These are phyloP conservation scores for Karalla daura DNA, from an alignment of 2,797 vertebrate genomes.

Conservation along the genomic window DNA sequence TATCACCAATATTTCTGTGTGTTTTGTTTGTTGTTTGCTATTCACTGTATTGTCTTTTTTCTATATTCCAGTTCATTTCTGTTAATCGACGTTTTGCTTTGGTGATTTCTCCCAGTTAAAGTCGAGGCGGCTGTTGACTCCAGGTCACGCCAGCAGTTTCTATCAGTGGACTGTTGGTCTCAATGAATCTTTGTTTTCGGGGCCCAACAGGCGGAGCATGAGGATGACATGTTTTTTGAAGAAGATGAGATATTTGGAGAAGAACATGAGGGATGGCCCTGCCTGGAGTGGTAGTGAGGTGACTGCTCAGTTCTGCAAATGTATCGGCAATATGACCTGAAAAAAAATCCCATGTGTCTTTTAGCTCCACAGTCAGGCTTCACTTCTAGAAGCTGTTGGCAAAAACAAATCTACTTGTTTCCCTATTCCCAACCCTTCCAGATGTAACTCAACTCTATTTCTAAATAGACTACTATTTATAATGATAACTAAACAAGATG, in stretches of 20 bases:
- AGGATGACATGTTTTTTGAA: slow-evolving; percentile 83
- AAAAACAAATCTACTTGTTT: no score
- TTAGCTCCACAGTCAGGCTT: background rate
- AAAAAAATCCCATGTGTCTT: background rate
- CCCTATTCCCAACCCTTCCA: no score
- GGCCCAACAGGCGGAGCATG: slow-evolving; percentile 78
- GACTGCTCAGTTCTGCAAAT: slow-evolving; percentile 67
- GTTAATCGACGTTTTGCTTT: slow-evolving; percentile 31
- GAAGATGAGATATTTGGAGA: slow-evolving; percentile 82
- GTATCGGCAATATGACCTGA: slow-evolving; percentile 23
- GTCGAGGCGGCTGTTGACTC: slow-evolving; percentile 29
- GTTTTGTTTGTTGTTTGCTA: slow-evolving; percentile 48
- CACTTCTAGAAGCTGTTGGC: background rate
- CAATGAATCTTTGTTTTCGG: slow-evolving; percentile 76
- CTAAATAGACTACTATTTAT: background rate
- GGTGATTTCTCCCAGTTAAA: slow-evolving; percentile 28
- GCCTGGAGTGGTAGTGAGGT: slow-evolving; percentile 84
- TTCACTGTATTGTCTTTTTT: slow-evolving; percentile 53
- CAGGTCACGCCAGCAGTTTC: slow-evolving; percentile 43
- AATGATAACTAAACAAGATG: background rate
- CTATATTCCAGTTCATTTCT: slow-evolving; percentile 46
- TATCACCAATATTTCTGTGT: slow-evolving; percentile 27
- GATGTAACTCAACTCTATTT: background rate
- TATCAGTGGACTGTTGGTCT: slow-evolving; percentile 48
- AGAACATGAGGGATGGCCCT: slow-evolving; percentile 80